Conservation (phyloP, 2,888 invertebrate genomes). For the Aromia moschata region DNA sequence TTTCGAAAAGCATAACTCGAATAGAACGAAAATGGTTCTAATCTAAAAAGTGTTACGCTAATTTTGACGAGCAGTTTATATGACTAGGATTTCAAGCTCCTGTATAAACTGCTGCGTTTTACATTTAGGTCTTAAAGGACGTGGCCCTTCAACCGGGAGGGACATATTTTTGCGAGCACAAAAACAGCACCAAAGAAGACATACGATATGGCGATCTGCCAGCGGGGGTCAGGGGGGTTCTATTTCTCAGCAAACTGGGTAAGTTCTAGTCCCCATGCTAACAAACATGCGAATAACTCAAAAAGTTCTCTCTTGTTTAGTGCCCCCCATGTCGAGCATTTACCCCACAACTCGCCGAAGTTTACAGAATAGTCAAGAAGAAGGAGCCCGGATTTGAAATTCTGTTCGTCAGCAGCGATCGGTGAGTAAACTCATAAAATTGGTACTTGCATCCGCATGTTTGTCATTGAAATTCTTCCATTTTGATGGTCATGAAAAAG, state of each 20-base stretch:
- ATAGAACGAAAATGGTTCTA: too few species aligned
- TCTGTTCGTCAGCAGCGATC: conserved; percentile 87
- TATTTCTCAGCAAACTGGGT: conserved; percentile 94
- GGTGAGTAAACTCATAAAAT: conserved; percentile 65
- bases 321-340: conserved; percentile 89
- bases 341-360: conserved; percentile 79
- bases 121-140: conserved; percentile 63
- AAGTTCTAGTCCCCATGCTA: too few species aligned
- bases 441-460: neutral
- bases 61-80: too few species aligned
- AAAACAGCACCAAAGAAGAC: conserved; percentile 45
- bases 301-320: conserved; percentile 63
- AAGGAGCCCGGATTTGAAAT: conserved; percentile 79
- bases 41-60: too few species aligned
- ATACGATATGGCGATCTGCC: conserved; percentile 68
- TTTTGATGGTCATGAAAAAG: too few species aligned
- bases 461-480: too few species aligned
- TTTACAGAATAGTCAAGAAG: conserved; percentile 75
- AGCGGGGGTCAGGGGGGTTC: conserved; percentile 75
- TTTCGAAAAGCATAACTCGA: too few species aligned
- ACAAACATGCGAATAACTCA: too few species aligned
- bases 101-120: too few species aligned
- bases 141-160: conserved; percentile 61
- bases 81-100: too few species aligned
- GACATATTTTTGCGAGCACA: conserved; percentile 54